These are phyloP conservation scores for Dolichoris vasculosae DNA, from an alignment of 1,140 invertebrate genomes.

Conservation along the genomic window DNA sequence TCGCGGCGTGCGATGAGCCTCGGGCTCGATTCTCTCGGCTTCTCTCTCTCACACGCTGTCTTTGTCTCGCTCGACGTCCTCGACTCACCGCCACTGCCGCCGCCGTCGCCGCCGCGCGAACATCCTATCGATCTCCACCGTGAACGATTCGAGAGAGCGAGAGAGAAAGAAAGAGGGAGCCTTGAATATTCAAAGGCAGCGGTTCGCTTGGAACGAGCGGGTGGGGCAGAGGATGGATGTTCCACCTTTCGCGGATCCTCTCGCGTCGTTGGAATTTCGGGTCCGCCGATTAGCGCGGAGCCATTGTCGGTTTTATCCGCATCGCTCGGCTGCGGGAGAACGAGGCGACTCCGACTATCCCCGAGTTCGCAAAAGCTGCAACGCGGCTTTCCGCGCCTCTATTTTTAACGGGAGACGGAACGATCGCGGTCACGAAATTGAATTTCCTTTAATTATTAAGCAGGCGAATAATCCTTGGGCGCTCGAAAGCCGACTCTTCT, in stretches of 20 bases:
- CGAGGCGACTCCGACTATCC: neutral
- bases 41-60: neutral
- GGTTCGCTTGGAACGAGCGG: neutral
- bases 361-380: neutral
- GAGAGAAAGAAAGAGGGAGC: conserved; percentile 3
- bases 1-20: neutral
- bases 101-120: neutral
- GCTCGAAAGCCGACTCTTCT: too few species aligned
- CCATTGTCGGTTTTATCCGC: neutral
- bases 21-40: neutral
- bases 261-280: neutral
- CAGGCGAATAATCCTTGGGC: too few species aligned
- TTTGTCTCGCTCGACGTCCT: neutral
- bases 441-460: too few species aligned
- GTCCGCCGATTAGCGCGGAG: neutral
- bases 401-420: neutral
- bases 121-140: conserved; percentile 37
- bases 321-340: neutral
- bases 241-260: neutral
- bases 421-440: too few species aligned
- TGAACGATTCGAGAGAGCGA: conserved; percentile 12
- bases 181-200: conserved; percentile 31
- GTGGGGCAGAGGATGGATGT: neutral
- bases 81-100: neutral
- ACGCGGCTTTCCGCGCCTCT: neutral